Conservation (phyloP, 2,113 vertebrate genomes). For the Cheirogaleus medius region DNA sequence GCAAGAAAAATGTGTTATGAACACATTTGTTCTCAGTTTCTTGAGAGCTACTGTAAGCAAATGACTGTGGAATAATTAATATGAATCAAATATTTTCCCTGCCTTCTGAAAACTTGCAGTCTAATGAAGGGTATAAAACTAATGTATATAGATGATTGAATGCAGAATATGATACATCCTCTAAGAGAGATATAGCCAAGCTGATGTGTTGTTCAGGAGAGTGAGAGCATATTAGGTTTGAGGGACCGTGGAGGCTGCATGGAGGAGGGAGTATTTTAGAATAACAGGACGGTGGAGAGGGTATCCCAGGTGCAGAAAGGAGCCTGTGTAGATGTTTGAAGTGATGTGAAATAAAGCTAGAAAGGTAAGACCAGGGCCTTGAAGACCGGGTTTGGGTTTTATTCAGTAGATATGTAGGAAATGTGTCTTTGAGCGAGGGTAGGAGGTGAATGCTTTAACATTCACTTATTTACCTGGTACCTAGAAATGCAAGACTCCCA, state of each 20-base stretch:
- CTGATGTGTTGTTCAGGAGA: not conserved
- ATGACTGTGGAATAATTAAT: not conserved
- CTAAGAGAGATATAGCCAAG: not conserved
- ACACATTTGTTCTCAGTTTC: constrained; percentile 6
- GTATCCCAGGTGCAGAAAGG: not conserved
- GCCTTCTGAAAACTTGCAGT: not conserved
- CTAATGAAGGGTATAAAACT: not conserved
- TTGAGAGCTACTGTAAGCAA: not conserved
- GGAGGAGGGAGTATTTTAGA: not conserved
- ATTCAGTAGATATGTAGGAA: not conserved
- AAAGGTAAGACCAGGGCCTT: not conserved
- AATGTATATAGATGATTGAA: not conserved
- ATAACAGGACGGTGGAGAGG: not conserved
- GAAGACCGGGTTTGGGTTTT: not conserved
- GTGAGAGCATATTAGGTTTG: not conserved
- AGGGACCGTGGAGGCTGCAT: not conserved
- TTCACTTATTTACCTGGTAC: not conserved
- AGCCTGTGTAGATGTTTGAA: not conserved
- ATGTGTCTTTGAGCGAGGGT: not conserved
- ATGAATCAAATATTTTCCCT: not conserved
- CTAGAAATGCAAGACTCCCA: not conserved
- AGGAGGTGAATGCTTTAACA: not conserved
- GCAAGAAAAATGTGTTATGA: not conserved
- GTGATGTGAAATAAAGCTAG: not conserved
- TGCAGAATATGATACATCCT: not conserved